Conservation (phyloP, 2,113 vertebrate species). For the Erpornis zantholeuca region DNA sequence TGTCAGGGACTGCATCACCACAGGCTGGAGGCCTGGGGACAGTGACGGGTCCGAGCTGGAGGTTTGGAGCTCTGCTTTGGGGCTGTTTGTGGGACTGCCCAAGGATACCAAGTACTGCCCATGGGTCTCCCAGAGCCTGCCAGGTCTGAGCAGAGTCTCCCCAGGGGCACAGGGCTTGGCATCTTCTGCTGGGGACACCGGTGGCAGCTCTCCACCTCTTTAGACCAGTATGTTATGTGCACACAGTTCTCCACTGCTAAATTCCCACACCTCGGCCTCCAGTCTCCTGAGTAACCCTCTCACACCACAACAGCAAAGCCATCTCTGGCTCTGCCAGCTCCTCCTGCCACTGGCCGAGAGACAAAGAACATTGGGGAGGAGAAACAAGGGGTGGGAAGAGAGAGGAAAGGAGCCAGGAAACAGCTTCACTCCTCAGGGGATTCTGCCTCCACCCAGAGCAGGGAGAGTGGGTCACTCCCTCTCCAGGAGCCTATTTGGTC, state of each 20-base stretch:
- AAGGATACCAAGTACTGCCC: neutral
- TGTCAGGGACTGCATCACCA: neutral
- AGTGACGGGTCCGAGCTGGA: neutral
- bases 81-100: neutral
- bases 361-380: neutral
- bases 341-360: neutral
- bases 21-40: neutral
- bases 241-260: neutral
- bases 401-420: neutral
- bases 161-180: neutral
- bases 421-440: neutral
- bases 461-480: neutral
- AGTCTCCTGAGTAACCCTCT: neutral
- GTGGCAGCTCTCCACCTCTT: neutral
- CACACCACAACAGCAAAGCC: neutral
- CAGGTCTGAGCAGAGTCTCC: neutral
- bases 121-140: neutral
- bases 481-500: neutral
- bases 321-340: neutral
- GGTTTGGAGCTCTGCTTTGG: neutral
- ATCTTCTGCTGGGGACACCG: neutral
- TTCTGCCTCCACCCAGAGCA: neutral
- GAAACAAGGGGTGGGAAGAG: neutral
- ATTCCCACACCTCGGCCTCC: neutral
- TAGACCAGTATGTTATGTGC: accelerated